Percentiles rank a stretch among this genome's conserved stretches.
phyloP scores from a whole-genome alignment of 2,888 invertebrate species.

The Seira sanloemensis region DNA sequence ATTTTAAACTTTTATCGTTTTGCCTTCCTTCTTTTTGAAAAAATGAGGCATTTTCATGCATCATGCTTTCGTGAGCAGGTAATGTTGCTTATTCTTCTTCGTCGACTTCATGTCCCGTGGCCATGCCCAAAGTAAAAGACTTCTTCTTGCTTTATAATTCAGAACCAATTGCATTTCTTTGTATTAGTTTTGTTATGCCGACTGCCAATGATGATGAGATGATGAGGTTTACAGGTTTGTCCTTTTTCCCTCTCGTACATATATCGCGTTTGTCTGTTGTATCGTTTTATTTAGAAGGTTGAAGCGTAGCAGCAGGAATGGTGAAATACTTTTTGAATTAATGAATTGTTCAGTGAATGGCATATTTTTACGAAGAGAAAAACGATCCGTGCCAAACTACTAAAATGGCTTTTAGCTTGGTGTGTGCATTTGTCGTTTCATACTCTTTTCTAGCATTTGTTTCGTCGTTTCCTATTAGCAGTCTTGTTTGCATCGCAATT shows the following conservation, averaged over 20 bases:
- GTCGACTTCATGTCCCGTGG: neutral
- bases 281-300: neutral
- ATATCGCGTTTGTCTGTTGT: neutral
- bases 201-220: neutral
- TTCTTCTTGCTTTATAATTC: too few relatives aligned
- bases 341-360: neutral
- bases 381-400: constrained; percentile 29
- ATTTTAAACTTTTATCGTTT: too few relatives aligned
- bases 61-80: neutral
- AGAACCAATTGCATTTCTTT: too few relatives aligned
- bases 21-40: neutral
- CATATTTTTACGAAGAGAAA: neutral
- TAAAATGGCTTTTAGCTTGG: neutral
- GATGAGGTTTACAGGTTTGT: neutral
- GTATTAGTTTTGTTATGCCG: too few relatives aligned
- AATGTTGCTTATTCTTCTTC: neutral
- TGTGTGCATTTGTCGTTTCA: neutral
- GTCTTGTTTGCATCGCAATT: neutral
- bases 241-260: neutral
- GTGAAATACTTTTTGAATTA: constrained; percentile 8
- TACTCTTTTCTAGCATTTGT: neutral
- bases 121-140: neutral
- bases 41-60: neutral
- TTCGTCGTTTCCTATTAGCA: neutral
- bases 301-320: neutral